Base-by-base conservation (phyloP, 2,888 invertebrate genomes). In the Macrosoma leucophasiata region DNA sequence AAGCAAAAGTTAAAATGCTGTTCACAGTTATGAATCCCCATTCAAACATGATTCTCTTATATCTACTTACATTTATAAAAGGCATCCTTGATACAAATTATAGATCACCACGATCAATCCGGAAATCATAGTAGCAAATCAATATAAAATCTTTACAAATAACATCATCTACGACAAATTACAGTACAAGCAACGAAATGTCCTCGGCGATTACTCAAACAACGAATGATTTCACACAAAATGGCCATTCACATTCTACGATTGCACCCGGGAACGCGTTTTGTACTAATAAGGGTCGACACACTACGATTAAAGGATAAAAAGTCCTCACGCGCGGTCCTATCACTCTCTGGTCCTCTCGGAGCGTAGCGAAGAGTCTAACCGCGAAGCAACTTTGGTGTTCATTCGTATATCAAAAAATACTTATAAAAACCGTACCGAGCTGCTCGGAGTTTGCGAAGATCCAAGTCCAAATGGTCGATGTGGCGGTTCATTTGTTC, bases 31-130 rank as follows among this genome's bases (percentile, higher is more conserved):
- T 71, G 69, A 69, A 62, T 69, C 48, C 47, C 56, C 34, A 34
- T 58, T n/a, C n/a, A n/a, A n/a, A n/a, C 64, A 65, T 60, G 58
- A 65, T 67, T 57, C 51, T 40, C 76, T 78, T 77, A 79, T 46
- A 60, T 52, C 77, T 79, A 82, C 79, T 79, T 79, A 81, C 66
- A 73, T 55, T 58, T 73, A 72, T 72, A 78, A 77, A 81, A 81
- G 81, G 81, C 81, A 81, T 74, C 79, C 58, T 65, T 74, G 69
- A 57, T 57, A 57, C 48, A 74, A 73, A 73, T 59, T 64, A 70
- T 68, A 62, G 59, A 62, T 63, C 62, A 61, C 66, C 55, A 50
- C 62, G 65, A 65, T 55, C 50, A 62, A 64, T 59, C 54, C 51
- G 32, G 35, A 41, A 40, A 41, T 29, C 22, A 66, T 68, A 62